Percentiles rank a stretch among this genome's conserved stretches.
Evolutionary conservation across 2,113 vertebrate genomes (phyloP).

Genomic region (Rattus rattus): DNA sequence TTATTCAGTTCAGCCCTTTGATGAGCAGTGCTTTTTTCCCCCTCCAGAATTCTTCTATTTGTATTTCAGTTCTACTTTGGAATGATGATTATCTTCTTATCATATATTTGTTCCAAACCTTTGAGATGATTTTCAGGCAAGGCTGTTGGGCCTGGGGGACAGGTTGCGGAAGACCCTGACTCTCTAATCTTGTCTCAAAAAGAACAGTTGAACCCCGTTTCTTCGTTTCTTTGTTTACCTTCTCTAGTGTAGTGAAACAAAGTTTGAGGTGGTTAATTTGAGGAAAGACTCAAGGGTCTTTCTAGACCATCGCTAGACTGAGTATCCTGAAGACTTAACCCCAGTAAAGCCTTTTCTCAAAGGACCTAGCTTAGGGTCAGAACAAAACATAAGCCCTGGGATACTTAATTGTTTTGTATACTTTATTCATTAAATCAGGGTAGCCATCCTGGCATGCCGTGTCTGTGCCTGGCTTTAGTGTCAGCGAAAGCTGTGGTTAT

Average conservation of each 20-base stretch:
- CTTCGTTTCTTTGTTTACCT: not conserved
- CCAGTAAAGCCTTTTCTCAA: conserved; percentile 23
- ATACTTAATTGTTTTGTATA: conserved; percentile 41
- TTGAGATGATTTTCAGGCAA: not conserved
- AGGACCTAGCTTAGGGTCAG: conserved; percentile 18
- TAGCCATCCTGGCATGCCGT: not conserved
- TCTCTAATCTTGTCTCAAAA: not conserved
- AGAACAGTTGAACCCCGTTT: not conserved
- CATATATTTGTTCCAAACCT: not conserved
- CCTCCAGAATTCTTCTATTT: conserved; percentile 5
- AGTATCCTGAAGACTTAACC: not conserved
- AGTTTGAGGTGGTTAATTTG: not conserved
- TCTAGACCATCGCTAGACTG: not conserved
- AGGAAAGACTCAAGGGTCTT: not conserved
- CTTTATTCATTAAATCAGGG: conserved; percentile 29
- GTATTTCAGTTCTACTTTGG: conserved; percentile 16
- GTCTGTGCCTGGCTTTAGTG: conserved; percentile 38
- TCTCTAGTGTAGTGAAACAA: not conserved
- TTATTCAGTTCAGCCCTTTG: conserved; percentile 40
- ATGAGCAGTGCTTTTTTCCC: not conserved
- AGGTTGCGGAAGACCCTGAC: not conserved
- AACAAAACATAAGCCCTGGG: conserved; percentile 9
- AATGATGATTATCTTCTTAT: not conserved
- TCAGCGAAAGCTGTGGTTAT: conserved; percentile 25
- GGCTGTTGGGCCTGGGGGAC: not conserved